A percentile compares a stretch with the other conserved stretches of the same genome.
Conservation (phyloP, 2,113 vertebrate species). For the Tupaia tana region DNA sequence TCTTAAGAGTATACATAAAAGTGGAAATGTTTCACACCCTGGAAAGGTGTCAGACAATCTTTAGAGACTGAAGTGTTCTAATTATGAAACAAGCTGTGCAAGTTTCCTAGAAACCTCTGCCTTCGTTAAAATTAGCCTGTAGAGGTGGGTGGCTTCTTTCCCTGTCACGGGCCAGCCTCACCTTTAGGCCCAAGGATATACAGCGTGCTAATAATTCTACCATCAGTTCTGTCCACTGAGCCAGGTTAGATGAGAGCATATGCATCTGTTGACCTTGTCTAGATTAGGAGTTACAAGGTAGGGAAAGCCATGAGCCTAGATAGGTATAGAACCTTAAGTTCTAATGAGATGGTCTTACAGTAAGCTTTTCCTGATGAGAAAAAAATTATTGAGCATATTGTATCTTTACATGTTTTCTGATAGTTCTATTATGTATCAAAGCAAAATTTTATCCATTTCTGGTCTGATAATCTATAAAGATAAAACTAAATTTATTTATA, state of each 20-base stretch:
- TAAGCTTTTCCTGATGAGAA: slow-evolving; percentile 23
- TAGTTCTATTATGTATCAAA: slow-evolving; percentile 20
- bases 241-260: background rate
- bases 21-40: slow-evolving; percentile 71
- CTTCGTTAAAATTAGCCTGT: slow-evolving; percentile 44
- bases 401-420: background rate
- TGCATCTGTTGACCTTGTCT: background rate
- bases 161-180: slow-evolving; percentile 21
- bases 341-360: background rate
- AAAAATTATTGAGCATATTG: background rate
- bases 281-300: background rate
- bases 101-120: slow-evolving; percentile 44
- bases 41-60: slow-evolving; percentile 58
- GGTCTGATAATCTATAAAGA: background rate
- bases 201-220: background rate
- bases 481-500: slow-evolving; percentile 26
- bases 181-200: slow-evolving; percentile 27
- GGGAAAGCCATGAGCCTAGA: background rate
- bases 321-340: background rate
- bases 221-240: background rate
- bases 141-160: slow-evolving; percentile 53
- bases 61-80: slow-evolving; percentile 63
- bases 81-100: slow-evolving; percentile 56
- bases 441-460: slow-evolving; percentile 12
- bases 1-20: slow-evolving; percentile 62